phyloP scores from a whole-genome alignment of 2,888 invertebrate genomes.

The Luperina testacea region DNA sequence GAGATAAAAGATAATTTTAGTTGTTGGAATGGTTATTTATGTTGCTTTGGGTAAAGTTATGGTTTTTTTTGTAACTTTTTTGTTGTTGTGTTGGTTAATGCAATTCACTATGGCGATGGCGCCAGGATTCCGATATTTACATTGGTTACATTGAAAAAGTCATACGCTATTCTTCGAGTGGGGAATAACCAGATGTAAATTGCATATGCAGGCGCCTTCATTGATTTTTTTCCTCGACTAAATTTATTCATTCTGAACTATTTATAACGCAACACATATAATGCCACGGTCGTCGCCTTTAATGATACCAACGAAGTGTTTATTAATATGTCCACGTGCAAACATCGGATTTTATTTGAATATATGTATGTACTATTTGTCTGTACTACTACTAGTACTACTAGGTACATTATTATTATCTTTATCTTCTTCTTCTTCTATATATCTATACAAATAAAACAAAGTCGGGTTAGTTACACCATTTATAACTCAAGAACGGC shows the following conservation, averaged over 20 bases:
- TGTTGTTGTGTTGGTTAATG: neutral
- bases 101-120: neutral
- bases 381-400: neutral
- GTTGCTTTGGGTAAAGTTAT: neutral
- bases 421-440: too few species aligned
- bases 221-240: constrained; percentile 48
- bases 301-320: constrained; percentile 37
- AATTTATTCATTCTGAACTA: constrained; percentile 49
- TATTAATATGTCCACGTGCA: constrained; percentile 42
- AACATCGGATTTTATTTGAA: constrained; percentile 21
- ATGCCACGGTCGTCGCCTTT: constrained; percentile 39
- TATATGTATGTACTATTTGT: constrained; percentile 7
- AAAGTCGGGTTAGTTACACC: too few species aligned
- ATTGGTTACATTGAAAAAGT: constrained; percentile 11
- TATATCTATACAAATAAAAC: too few species aligned
- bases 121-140: neutral
- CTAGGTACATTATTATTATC: neutral
- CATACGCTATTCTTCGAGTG: constrained; percentile 19
- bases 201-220: constrained; percentile 27
- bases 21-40: constrained; percentile 7
- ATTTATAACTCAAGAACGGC: too few species aligned
- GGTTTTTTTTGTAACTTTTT: neutral
- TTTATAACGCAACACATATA: constrained; percentile 47
- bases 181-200: constrained; percentile 36
- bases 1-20: constrained; percentile 32